Conservation (phyloP, 2,888 invertebrate species). For the Horisme vitalbata region DNA sequence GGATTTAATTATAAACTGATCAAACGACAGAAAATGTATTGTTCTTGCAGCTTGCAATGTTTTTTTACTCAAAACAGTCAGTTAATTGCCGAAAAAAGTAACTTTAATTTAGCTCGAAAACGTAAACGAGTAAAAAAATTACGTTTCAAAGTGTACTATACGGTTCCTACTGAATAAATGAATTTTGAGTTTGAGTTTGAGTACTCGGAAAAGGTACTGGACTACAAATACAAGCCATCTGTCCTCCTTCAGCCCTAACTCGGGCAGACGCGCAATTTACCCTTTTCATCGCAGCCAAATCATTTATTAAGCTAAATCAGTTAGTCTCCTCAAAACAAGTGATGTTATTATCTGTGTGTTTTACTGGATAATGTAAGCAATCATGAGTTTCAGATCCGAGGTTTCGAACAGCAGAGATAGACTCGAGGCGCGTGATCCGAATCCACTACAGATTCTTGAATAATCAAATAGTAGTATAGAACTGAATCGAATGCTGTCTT, state of each 20-base stretch:
- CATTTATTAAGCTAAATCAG: constrained; percentile 35
- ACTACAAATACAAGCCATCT: not conserved
- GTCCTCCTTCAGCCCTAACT: constrained; percentile 19
- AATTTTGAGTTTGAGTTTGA: too few relatives aligned
- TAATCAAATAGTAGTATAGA: constrained; percentile 6
- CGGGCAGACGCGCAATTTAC: constrained; percentile 33
- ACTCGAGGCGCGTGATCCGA: constrained; percentile 63
- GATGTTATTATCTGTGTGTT: constrained; percentile 34
- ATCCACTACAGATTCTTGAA: constrained; percentile 38
- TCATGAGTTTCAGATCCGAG: constrained; percentile 60
- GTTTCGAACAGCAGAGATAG: constrained; percentile 52
- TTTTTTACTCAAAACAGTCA: too few relatives aligned
- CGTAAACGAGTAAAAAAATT: too few relatives aligned
- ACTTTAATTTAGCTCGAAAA: too few relatives aligned
- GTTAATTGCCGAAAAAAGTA: too few relatives aligned
- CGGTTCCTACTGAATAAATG: too few relatives aligned
- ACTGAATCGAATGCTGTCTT: constrained; percentile 3
- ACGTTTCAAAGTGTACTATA: too few relatives aligned
- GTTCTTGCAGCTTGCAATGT: too few relatives aligned
- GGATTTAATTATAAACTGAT: too few relatives aligned
- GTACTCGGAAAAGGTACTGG: too few relatives aligned
- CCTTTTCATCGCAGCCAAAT: constrained; percentile 36
- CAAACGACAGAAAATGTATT: too few relatives aligned
- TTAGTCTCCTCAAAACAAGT: constrained; percentile 36
- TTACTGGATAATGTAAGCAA: constrained; percentile 67